Evolutionary conservation across 2,888 invertebrate genomes (phyloP), one percentile per base, ranked within the genome.

Genomic region (Oeneis ivallda): DNA sequence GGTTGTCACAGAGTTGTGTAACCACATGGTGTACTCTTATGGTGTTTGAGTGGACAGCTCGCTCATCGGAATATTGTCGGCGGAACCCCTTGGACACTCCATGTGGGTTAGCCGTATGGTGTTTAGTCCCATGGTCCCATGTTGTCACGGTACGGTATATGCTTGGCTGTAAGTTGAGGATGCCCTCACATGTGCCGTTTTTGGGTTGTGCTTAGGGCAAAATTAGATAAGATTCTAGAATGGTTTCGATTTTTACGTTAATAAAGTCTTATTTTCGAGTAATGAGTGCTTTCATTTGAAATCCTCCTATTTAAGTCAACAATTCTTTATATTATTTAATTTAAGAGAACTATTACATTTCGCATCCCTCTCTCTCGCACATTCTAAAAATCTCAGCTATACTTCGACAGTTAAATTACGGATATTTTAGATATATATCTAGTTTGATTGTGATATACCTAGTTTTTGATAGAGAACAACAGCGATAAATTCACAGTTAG

Each of bases 31-130:
- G 61, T 72, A 64, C 67, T 70, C 59, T 69, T 66, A 59, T 64
- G 64, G 68, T 39, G 69, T 65, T 54, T 56, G 54, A 50, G 60
- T 57, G 59, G 19, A 6, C 41, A 17, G 32, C 57, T 58, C 62
- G 32, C 45, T 61, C 49, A 63, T 59, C 56, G 41, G 64, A 60
- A 65, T 64, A 68, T 68, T 17, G 47, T 32, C 62, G 70, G 74
- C 66, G 70, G 73, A 74, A 71, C 72, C 75, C 74, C 74, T 64
- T 70, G 71, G 70, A 57, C 10, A 39, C 19, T 62, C 69, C 68
- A 63, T 58, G 76, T 76, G 76, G 75, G 76, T 74, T 75, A 76
- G 76, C 70, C 71, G 74, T 70, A 60, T 57, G 68, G 70, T 67
- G 64, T 68, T 32, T 52, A 64, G 62, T 13, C 56, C 56, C 41